Conservation (phyloP, 2,888 invertebrate species). For the Anarsia innoxiella region DNA sequence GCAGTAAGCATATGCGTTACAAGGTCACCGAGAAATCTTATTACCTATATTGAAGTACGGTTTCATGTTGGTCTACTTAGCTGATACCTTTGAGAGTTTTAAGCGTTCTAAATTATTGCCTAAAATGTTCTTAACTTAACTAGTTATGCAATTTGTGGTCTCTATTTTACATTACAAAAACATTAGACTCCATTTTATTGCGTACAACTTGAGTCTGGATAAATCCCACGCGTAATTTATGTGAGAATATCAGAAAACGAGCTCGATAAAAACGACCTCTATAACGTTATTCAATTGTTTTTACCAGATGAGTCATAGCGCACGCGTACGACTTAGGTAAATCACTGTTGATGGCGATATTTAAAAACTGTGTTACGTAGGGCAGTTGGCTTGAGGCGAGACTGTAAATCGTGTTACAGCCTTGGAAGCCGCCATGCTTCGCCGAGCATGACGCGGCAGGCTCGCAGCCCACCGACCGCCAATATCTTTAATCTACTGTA, state of each 20-base stretch:
- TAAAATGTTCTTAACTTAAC: no score
- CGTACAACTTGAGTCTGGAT: no score
- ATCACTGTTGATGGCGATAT: conserved; percentile 18
- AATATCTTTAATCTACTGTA: conserved; percentile 56
- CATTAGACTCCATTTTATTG: no score
- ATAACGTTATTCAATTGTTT: no score
- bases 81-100: no score
- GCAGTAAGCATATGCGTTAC: no score
- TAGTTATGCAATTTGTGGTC: no score
- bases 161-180: no score
- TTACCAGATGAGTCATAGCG: conserved; percentile 17
- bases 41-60: no score
- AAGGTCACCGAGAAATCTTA: no score
- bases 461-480: conserved; percentile 38
- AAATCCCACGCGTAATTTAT: conserved; percentile 7
- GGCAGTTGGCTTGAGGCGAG: conserved; percentile 38
- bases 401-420: conserved; percentile 57
- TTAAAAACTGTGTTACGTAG: conserved; percentile 41
- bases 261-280: conserved; percentile 1
- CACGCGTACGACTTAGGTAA: conserved; percentile 22
- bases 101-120: no score
- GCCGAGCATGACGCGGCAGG: conserved; percentile 57
- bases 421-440: conserved; percentile 63
- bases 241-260: conserved; percentile 5
- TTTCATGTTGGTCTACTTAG: no score